Evolutionary conservation across 2,113 vertebrate genomes (phyloP), one percentile per base, ranked within the genome.

Genomic region (Formicarius rufipectus): DNA sequence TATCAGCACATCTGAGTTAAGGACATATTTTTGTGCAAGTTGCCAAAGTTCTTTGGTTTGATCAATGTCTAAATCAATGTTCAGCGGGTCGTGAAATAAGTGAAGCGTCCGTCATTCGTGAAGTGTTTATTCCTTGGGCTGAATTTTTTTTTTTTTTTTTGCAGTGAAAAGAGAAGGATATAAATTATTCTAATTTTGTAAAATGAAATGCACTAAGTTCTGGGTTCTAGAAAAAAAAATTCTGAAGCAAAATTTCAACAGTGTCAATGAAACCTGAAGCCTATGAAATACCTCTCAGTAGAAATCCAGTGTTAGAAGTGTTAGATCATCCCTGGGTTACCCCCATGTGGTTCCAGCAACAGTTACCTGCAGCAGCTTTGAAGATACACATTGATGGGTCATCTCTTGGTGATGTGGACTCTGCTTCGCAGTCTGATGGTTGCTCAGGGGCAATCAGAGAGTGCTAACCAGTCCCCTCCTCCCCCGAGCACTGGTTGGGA

Each of bases 1-100:
- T 89, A 68, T 90, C 89, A 95, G 90, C 96, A 53, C 85, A 75
- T 90, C 84, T 96, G 95, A 96, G 91, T 92, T 93, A 52, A 94
- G 95, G 84, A 96, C 96, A 56, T 96, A 62, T 89, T 94, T 95
- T 93, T 84, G 94, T 96, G 88, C 60, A 45, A 78, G 56, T 92
- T 96, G 83, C 90, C 91, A 97, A 95, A 76, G 90, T 68, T 82
- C 66, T 85, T 96, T 72, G 69, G 81, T 95, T n/a, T 66, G 92
- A 33, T 93, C 87, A 6, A 10, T 91, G 22, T 64, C 91, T 95
- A 92, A 83, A 53, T 56, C 45, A 50, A 75, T 14, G 2, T 88
- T 69, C 49, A 76, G 79, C 77, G 82, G 85, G 45, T 67, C 1
- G 8, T 89, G 59, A 89, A 80, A 83, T 15, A 73, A 72, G 92